Percentiles rank a stretch among this genome's conserved stretches.
phyloP scores from a whole-genome alignment of 2,113 vertebrate species.

The Narcine bancroftii region DNA sequence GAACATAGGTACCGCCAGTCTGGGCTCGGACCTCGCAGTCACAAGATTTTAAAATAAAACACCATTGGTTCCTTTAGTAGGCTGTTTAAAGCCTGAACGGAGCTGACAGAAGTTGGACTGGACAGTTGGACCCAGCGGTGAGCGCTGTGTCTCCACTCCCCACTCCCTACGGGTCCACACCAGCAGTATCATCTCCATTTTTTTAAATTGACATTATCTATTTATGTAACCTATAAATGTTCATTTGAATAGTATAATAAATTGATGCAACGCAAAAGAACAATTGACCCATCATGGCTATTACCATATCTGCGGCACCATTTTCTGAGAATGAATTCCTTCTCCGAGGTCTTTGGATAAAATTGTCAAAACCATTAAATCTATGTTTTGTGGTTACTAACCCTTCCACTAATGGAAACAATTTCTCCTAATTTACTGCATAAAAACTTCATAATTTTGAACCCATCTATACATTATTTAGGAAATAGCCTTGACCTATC shows the following conservation, averaged over 20 bases:
- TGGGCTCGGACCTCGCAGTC: too few relatives aligned
- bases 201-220: too few relatives aligned
- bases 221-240: not conserved
- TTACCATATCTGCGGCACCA: not conserved
- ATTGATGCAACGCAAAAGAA: not conserved
- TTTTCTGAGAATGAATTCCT: not conserved
- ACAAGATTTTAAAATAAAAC: too few relatives aligned
- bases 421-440: not conserved
- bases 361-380: not conserved
- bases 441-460: not conserved
- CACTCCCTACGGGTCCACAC: too few relatives aligned
- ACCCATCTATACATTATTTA: not conserved
- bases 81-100: too few relatives aligned
- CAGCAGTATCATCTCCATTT: too few relatives aligned
- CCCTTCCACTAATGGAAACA: not conserved
- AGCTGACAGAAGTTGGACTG: too few relatives aligned
- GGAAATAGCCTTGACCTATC: not conserved
- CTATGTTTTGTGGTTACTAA: not conserved
- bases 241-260: not conserved
- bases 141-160: too few relatives aligned
- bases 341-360: not conserved
- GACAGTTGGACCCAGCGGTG: too few relatives aligned
- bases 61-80: too few relatives aligned
- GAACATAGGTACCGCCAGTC: too few relatives aligned
- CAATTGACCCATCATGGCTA: not conserved